These are phyloP conservation scores for Hippocampus abdominalis DNA, from an alignment of 2,113 vertebrate genomes.

Conservation along the genomic window DNA sequence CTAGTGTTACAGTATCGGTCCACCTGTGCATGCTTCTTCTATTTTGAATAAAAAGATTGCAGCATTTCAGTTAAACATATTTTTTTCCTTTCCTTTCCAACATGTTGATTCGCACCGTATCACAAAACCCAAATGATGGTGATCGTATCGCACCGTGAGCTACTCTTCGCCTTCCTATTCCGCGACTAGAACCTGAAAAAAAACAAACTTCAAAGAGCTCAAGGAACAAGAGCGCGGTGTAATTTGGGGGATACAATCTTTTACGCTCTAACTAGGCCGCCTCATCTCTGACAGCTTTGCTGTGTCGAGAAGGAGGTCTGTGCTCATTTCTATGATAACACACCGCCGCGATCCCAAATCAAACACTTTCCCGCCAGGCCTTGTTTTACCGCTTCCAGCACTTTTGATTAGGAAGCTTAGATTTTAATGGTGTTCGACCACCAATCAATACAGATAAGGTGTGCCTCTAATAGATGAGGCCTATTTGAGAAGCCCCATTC, in stretches of 20 bases:
- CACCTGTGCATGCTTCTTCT: no score
- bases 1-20: no score
- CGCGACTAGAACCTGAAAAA: neutral
- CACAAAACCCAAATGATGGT: neutral
- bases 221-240: conserved; percentile 3
- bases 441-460: neutral
- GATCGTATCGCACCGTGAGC: neutral
- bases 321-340: conserved; percentile 1
- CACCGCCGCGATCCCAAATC: neutral
- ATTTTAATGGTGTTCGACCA: neutral
- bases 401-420: neutral
- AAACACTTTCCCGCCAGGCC: neutral
- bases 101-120: neutral
- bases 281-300: conserved; percentile 2
- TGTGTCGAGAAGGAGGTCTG: neutral
- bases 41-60: no score
- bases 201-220: neutral
- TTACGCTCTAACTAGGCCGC: conserved; percentile 2
- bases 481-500: neutral
- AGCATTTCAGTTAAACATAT: neutral
- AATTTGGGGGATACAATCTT: conserved; percentile 10
- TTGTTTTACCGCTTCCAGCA: neutral
- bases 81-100: neutral
- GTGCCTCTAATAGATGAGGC: neutral
- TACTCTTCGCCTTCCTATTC: neutral